Evolutionary conservation across 1,140 invertebrate genomes (phyloP).

Genomic region (Antheraea mylitta): DNA sequence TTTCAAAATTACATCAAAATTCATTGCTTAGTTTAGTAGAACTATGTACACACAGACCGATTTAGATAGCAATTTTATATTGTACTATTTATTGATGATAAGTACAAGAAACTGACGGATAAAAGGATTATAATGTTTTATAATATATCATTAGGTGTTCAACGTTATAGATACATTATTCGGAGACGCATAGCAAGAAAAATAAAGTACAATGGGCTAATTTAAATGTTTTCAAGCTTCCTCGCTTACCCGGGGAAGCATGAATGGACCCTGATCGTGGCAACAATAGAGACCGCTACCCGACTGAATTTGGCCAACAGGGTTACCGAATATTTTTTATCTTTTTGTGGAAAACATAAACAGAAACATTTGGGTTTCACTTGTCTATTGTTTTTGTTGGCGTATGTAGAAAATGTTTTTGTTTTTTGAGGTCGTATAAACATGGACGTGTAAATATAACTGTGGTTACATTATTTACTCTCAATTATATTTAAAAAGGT

Average conservation of each 20-base stretch:
- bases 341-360: conserved; percentile 53
- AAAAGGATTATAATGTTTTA: background rate
- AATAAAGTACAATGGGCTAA: conserved; percentile 60
- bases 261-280: conserved; percentile 56
- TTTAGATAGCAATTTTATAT: no score
- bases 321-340: conserved; percentile 41
- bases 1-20: no score
- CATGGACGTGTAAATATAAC: conserved; percentile 20
- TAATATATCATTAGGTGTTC: conserved; percentile 11
- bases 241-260: conserved; percentile 46
- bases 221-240: conserved; percentile 62
- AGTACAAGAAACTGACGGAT: no score
- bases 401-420: conserved; percentile 44
- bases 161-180: conserved; percentile 19
- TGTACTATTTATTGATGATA: no score
- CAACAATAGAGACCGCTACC: conserved; percentile 52
- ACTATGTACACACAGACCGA: no score
- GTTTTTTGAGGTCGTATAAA: conserved; percentile 23
- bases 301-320: conserved; percentile 50
- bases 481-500: no score
- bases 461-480: conserved; percentile 13
- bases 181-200: conserved; percentile 35
- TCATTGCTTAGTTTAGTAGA: no score
- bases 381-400: conserved; percentile 55
- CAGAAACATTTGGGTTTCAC: conserved; percentile 56